Evolutionary conservation across 2,797 vertebrate genomes (phyloP).

Genomic region (Podargus strigoides): DNA sequence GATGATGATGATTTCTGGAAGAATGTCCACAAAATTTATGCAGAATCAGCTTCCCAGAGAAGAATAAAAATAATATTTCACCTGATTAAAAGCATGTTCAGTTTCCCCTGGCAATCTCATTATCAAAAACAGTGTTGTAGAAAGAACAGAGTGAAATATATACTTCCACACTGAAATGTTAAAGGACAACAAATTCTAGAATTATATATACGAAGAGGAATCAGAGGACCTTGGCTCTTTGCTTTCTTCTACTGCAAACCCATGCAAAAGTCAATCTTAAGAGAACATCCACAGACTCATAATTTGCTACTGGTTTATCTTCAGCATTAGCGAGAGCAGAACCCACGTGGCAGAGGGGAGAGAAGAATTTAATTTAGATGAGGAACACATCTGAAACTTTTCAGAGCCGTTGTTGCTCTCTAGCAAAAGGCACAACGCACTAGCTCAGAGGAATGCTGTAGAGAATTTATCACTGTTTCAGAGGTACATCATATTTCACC

Average conservation of each 20-base stretch:
- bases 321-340: neutral
- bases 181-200: neutral
- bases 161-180: neutral
- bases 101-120: neutral
- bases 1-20: constrained; percentile 15
- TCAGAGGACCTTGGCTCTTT: neutral
- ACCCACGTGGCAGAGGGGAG: neutral
- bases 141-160: neutral
- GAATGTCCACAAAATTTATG: neutral
- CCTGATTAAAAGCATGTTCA: neutral
- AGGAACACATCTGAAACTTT: neutral
- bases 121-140: neutral
- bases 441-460: neutral
- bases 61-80: constrained; percentile 20
- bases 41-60: neutral
- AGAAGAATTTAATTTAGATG: neutral
- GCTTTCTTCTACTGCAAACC: neutral
- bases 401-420: neutral
- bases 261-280: neutral
- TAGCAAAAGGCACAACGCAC: neutral
- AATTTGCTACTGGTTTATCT: neutral
- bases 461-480: neutral
- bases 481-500: neutral
- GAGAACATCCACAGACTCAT: neutral
- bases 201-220: neutral